These are phyloP conservation scores for Maniola hyperantus DNA, from an alignment of 2,888 invertebrate species.

Conservation along the genomic window DNA sequence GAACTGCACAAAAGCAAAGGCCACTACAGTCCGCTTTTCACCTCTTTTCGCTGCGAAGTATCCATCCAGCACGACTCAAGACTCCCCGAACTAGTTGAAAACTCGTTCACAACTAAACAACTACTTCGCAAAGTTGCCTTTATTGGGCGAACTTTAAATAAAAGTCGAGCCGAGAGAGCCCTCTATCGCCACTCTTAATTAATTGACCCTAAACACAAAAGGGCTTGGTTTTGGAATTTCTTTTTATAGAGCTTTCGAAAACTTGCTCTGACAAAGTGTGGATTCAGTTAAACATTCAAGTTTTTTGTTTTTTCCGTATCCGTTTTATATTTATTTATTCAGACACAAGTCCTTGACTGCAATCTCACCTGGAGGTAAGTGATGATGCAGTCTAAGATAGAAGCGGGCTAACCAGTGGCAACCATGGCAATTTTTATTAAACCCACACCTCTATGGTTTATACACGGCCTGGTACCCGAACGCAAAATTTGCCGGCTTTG, in stretches of 20 bases:
- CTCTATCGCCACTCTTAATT: constrained; percentile 25
- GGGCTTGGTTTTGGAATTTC: constrained; percentile 2
- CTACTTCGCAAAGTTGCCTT: constrained; percentile 35
- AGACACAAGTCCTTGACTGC: too few species aligned
- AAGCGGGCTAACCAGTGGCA: too few species aligned
- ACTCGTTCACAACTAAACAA: constrained; percentile 32
- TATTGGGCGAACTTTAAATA: constrained; percentile 40
- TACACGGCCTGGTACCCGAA: too few species aligned
- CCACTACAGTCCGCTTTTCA: neutral
- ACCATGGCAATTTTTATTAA: too few species aligned
- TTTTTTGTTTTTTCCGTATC: neutral
- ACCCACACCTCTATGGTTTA: too few species aligned
- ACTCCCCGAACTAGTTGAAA: constrained; percentile 34
- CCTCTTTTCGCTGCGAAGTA: constrained; percentile 17
- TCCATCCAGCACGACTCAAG: constrained; percentile 20
- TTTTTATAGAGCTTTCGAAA: constrained; percentile 1
- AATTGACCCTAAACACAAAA: constrained; percentile 27
- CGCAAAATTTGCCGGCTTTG: too few species aligned
- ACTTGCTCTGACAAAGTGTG: neutral
- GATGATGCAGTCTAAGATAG: too few species aligned
- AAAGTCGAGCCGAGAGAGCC: constrained; percentile 23
- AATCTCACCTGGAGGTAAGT: too few species aligned
- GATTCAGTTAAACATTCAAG: neutral
- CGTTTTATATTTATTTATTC: too few species aligned
- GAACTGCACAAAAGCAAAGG: neutral